Percentiles rank a stretch among this genome's conserved stretches.
phyloP scores from a whole-genome alignment of 1,140 invertebrate genomes.

The Cyclina sinensis region DNA sequence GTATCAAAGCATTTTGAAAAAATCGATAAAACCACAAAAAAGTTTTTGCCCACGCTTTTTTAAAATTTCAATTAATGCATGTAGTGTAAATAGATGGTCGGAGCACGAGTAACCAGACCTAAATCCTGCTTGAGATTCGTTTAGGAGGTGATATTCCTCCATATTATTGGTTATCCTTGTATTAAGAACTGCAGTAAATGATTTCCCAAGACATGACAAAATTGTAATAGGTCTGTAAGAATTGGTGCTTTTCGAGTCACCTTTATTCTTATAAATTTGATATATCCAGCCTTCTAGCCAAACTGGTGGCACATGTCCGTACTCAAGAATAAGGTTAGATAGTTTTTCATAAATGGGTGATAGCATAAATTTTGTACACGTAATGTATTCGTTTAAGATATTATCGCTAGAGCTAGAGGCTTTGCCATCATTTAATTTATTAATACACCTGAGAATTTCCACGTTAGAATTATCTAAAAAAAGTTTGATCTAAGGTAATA shows the following conservation, averaged over 20 bases:
- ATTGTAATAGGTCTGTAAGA: conserved; percentile 4
- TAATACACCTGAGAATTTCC: background rate
- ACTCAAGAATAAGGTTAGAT: background rate
- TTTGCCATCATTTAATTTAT: conserved; percentile 28
- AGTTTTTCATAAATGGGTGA: conserved; percentile 20
- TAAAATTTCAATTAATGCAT: conserved; percentile 33
- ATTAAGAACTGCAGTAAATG: conserved; percentile 1
- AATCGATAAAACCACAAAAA: conserved; percentile 66
- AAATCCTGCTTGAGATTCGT: conserved; percentile 8
- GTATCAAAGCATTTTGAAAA: conserved; percentile 57
- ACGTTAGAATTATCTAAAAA: background rate
- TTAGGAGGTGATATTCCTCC: background rate
- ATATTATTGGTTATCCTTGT: background rate
- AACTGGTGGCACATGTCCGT: background rate
- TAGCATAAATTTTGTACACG: background rate
- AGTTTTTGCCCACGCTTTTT: conserved; percentile 44
- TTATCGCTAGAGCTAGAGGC: background rate
- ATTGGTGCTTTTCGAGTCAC: background rate
- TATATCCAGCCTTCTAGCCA: conserved; percentile 29
- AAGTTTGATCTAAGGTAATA: background rate
- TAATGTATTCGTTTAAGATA: conserved; percentile 7
- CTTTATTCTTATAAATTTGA: conserved; percentile 28
- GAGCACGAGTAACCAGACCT: background rate
- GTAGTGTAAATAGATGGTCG: conserved; percentile 27
- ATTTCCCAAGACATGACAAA: background rate